Evolutionary conservation across 2,888 invertebrate genomes (phyloP), one percentile per base, ranked within the genome.

Genomic region (Acleris cristana): DNA sequence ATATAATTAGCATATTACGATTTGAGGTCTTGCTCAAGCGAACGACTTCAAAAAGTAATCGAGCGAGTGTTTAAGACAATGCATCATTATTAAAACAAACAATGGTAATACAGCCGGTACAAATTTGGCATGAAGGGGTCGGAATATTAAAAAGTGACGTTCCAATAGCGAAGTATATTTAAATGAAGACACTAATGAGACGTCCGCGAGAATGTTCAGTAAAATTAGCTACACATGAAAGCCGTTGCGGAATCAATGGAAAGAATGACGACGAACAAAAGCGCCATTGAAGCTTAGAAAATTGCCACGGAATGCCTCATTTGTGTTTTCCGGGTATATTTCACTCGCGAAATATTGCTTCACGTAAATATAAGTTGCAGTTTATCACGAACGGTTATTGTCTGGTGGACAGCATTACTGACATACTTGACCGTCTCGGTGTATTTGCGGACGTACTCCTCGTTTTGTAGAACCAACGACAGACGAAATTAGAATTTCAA

Each of bases 141-240:
- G 74, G 77, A 71, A 77, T 70, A 77, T 74, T 79, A 79, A 82
- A 89, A 86, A 89, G 84, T 88, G 82, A 83, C 73, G 73, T 80
- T 81, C 77, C 79, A 85, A 83, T 82, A 86, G 85, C 83, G 84
- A 80, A 85, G 77, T 78, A 78, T 80, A 81, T 75, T 79, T 82
- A 84, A 83, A 85, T 80, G 84, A 81, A 86, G 84, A 84, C 85
- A 82, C 83, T 88, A 88, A 89, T 88, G 85, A 88, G 83, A 85
- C 79, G 79, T 78, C 77, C 73, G 74, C 77, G 78, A 79, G 81
- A 83, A 83, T 79, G 77, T 75, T 77, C 76, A 76, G 79, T 79
- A 77, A 79, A 84, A 87, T 85, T 84, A 83, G 83, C 74, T 70
- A 74, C 74, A 76, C 75, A 75, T 75, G 75, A 79, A 77, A 79